Conservation (phyloP, 2,888 invertebrate species). For the Nephrotoma flavescens region DNA sequence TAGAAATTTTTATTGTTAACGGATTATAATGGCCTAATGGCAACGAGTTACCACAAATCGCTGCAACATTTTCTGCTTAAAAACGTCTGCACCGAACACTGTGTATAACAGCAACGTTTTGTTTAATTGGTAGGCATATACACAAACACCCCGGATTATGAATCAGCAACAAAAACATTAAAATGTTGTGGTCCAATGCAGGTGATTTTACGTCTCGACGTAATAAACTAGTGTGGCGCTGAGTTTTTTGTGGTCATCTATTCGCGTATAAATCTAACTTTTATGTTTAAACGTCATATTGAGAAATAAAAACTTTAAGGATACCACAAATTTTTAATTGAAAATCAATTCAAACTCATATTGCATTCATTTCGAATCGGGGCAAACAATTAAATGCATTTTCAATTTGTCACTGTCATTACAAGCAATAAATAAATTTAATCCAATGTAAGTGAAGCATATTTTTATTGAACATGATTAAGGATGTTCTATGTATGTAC, state of each 20-base stretch:
- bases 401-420: neutral
- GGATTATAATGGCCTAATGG: too few species aligned
- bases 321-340: neutral
- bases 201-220: neutral
- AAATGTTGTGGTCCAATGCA: neutral
- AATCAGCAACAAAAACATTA: neutral
- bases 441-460: neutral
- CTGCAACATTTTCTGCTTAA: too few species aligned
- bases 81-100: too few species aligned
- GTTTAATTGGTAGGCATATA: too few species aligned
- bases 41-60: too few species aligned
- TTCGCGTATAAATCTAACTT: neutral
- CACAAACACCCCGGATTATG: neutral
- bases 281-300: neutral
- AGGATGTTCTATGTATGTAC: neutral
- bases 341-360: neutral
- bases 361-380: neutral
- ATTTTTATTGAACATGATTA: neutral
- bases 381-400: neutral
- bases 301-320: neutral
- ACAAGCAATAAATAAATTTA: neutral
- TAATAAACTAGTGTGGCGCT: neutral
- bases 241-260: neutral
- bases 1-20: too few species aligned
- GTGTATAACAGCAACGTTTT: too few species aligned